Evolutionary conservation across 1,140 invertebrate genomes (phyloP).

Genomic region (Holotrichia oblita): DNA sequence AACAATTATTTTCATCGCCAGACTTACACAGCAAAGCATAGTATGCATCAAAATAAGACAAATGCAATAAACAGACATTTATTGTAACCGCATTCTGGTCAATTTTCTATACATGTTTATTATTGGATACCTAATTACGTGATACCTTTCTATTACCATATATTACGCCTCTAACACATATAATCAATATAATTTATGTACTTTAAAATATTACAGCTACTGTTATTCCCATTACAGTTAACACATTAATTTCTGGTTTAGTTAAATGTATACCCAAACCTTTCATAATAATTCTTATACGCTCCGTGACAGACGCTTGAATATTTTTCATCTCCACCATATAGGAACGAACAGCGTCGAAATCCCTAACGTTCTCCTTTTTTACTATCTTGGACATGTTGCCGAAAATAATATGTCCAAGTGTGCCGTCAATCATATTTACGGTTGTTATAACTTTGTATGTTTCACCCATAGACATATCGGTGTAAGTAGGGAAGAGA

Average conservation of each 20-base stretch:
- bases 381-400: background rate
- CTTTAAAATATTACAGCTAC: too few species aligned
- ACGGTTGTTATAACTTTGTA: background rate
- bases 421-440: background rate
- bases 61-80: too few species aligned
- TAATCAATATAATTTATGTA: too few species aligned
- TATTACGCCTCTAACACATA: too few species aligned
- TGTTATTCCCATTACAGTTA: too few species aligned
- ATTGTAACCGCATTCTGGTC: too few species aligned
- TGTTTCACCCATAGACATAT: background rate
- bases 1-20: too few species aligned
- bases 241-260: background rate
- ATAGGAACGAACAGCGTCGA: background rate
- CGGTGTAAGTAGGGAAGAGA: background rate
- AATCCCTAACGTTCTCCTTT: background rate
- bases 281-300: constrained; percentile 8
- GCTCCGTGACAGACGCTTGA: background rate
- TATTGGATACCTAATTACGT: too few species aligned
- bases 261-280: background rate
- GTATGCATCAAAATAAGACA: too few species aligned
- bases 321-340: background rate
- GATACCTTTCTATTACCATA: too few species aligned
- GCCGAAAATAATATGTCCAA: background rate
- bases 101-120: too few species aligned
- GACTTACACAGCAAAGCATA: too few species aligned